Conservation (phyloP, 2,797 vertebrate genomes). For the Heliangelus exortis region DNA sequence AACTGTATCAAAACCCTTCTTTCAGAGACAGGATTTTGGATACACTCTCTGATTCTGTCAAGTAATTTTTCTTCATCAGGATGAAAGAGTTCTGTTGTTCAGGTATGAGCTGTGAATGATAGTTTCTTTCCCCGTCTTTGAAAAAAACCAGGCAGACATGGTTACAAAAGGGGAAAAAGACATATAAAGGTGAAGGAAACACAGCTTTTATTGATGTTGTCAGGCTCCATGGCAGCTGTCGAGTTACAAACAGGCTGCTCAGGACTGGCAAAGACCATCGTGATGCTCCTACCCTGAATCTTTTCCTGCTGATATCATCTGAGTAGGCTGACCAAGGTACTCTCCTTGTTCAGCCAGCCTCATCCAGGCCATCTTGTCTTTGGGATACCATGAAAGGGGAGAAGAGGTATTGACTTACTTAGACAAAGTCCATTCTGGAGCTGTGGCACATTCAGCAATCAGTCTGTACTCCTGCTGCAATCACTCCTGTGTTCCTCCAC, state of each 20-base stretch:
- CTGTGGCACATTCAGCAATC: not conserved
- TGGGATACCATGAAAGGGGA: not conserved
- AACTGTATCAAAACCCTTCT: constrained; percentile 12
- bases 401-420: not conserved
- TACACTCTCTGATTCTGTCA: constrained; percentile 41
- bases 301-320: not conserved
- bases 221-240: constrained; percentile 1
- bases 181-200: constrained; percentile 32
- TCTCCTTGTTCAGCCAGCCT: not conserved
- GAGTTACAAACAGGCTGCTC: not conserved
- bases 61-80: constrained; percentile 35
- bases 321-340: not conserved
- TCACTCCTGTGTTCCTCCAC: not conserved
- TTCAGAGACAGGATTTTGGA: constrained; percentile 54
- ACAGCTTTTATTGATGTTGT: constrained; percentile 1
- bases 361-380: not conserved
- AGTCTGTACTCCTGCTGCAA: not conserved
- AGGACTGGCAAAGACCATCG: not conserved
- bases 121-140: constrained; percentile 48
- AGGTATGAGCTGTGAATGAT: constrained; percentile 50
- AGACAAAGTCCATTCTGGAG: not conserved
- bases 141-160: constrained; percentile 25
- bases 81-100: constrained; percentile 66
- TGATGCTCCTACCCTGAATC: not conserved
- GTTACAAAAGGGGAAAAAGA: constrained; percentile 41